Evolutionary conservation across 2,113 vertebrate species (phyloP).

Genomic region (Microtus richardsoni): DNA sequence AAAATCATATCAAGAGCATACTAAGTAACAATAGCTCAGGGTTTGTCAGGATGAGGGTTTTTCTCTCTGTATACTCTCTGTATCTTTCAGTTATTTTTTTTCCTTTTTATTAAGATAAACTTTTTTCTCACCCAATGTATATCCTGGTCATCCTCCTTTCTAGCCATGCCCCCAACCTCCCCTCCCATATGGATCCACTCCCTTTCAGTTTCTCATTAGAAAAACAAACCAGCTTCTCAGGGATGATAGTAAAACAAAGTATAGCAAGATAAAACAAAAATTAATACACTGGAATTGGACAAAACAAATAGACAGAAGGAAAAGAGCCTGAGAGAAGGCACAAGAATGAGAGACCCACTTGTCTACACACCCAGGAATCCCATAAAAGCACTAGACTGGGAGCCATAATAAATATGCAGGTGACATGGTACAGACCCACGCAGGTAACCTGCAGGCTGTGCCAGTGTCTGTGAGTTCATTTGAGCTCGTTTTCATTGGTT

Average conservation of each 20-base stretch:
- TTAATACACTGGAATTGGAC: not conserved
- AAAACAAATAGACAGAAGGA: not conserved
- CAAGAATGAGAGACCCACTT: not conserved
- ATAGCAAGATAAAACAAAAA: not conserved
- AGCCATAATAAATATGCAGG: not conserved
- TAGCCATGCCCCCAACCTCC: not conserved
- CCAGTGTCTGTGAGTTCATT: not conserved
- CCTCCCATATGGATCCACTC: not conserved
- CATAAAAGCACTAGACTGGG: not conserved
- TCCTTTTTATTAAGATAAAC: not conserved
- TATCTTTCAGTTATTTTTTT: constrained; percentile 19
- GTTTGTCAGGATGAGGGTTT: not conserved
- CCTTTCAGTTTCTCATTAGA: not conserved
- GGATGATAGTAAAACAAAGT: not conserved
- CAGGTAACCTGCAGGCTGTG: not conserved
- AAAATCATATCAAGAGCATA: constrained; percentile 44
- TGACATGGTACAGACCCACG: not conserved
- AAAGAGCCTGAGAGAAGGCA: not conserved
- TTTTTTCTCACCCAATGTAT: not conserved
- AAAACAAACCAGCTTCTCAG: not conserved
- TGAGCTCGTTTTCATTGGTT: not conserved
- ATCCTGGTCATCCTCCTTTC: not conserved
- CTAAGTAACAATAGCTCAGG: not conserved
- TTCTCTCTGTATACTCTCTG: not conserved
- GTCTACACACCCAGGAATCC: not conserved